phyloP scores from a whole-genome alignment of 2,888 invertebrate species.

The Phoronis australis region DNA sequence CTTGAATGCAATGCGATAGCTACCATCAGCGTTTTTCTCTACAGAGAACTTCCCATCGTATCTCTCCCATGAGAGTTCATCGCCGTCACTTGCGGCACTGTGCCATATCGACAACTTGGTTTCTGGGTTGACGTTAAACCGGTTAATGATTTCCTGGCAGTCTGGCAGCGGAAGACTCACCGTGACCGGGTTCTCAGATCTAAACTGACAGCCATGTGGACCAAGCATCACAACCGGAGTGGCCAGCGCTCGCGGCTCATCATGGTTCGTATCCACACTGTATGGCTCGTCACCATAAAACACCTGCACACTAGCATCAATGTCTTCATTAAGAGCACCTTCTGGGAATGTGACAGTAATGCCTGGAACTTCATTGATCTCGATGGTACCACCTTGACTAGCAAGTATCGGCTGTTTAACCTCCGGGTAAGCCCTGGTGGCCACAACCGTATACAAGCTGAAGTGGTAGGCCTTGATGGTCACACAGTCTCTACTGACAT shows the following conservation, averaged over 20 bases:
- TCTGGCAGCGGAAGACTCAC: slow-evolving; percentile 33
- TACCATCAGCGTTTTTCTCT: slow-evolving; percentile 5
- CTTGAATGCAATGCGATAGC: slow-evolving; percentile 20
- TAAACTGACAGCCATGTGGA: slow-evolving; percentile 33
- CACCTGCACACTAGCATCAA: slow-evolving; percentile 26
- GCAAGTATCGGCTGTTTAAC: slow-evolving; percentile 16
- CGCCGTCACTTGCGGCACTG: slow-evolving; percentile 23
- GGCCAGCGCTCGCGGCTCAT: slow-evolving; percentile 19
- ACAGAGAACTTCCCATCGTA: slow-evolving; percentile 15
- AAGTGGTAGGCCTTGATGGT: slow-evolving; percentile 25
- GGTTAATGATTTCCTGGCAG: slow-evolving; percentile 18
- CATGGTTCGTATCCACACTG: slow-evolving; percentile 3
- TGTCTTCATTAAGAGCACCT: slow-evolving; percentile 21
- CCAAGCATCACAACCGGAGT: slow-evolving; percentile 35
- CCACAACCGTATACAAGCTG: slow-evolving; percentile 29
- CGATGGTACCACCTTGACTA: slow-evolving; percentile 22
- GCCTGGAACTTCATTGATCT: slow-evolving; percentile 23
- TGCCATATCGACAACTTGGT: slow-evolving; percentile 22
- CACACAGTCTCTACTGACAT: slow-evolving; percentile 15
- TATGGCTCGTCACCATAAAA: slow-evolving; percentile 25
- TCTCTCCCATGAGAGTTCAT: slow-evolving; percentile 22
- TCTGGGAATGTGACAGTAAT: slow-evolving; percentile 31
- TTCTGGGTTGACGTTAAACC: slow-evolving; percentile 13
- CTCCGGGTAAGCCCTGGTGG: slow-evolving; percentile 23
- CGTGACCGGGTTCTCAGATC: slow-evolving; percentile 15